A percentile compares a stretch with the other conserved stretches of the same genome.
Conservation (phyloP, 2,888 invertebrate species). For the Eristalinus sepulchralis region DNA sequence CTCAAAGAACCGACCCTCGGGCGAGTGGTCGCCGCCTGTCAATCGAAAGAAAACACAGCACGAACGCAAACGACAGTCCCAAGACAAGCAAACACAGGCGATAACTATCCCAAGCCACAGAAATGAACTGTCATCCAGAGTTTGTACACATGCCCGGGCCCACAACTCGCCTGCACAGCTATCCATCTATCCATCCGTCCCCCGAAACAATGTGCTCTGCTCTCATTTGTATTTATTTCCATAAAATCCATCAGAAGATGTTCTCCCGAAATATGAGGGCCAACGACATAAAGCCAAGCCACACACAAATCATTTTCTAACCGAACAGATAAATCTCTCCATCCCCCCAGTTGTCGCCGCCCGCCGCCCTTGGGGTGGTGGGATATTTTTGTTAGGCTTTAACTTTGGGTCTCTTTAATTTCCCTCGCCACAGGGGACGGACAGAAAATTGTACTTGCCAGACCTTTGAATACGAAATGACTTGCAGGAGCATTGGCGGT, state of each 20-base stretch:
- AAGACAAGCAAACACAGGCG: conserved; percentile 38
- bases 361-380: neutral
- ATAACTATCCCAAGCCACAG: conserved; percentile 33
- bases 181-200: neutral
- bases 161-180: neutral
- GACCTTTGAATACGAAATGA: neutral
- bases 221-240: conserved; percentile 70
- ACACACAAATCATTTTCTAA: conserved; percentile 66
- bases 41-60: neutral
- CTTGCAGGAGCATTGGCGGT: neutral
- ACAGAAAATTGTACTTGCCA: neutral
- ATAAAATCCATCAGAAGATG: conserved; percentile 48
- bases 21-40: conserved; percentile 2
- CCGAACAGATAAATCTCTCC: conserved; percentile 60
- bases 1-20: conserved; percentile 13
- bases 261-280: conserved; percentile 51
- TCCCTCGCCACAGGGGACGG: conserved; percentile 5
- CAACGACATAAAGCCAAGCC: conserved; percentile 38
- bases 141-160: neutral
- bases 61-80: neutral
- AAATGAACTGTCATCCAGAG: conserved; percentile 53
- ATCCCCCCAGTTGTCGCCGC: neutral
- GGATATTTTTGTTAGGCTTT: conserved; percentile 21
- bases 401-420: conserved; percentile 52
- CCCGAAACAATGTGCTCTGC: conserved; percentile 39